Evolutionary conservation across 2,797 vertebrate genomes (phyloP), one percentile per base, ranked within the genome.

Genomic region (Microchirus variegatus): DNA sequence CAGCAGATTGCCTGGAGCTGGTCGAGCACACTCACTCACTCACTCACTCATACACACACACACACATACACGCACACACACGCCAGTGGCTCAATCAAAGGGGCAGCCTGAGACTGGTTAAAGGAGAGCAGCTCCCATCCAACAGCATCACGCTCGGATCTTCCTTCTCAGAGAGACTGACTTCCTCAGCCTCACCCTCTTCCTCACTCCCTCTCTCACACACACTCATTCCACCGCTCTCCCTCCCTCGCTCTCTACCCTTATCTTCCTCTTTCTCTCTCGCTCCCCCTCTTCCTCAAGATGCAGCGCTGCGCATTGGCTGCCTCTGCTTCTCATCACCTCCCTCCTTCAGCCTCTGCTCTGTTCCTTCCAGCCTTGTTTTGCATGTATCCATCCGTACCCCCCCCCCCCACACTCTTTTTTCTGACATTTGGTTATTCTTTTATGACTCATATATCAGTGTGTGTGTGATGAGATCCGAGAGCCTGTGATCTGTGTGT

Each of bases 221-320:
- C 10, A 8, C 45, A 12, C 60, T 41, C 65, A 48, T 18, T 57
- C 48, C 52, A 46, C 52, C 55, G 36, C 70, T 69, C 76, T 54
- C 69, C 18, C 64, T 63, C 54, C 10, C 62, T 56, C 69, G 14
- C 64, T 59, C 64, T 59, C 73, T 55, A 49, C 43, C 67, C 53
- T 55, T 53, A 41, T 68, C 50, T 58, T 50, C 15, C 70, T 44
- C 42, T 69, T 63, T 67, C 62, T 44, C 59, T 48, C 58, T 43
- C 74, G 47, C 53, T 44, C 70, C 67, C 77, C 45, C 69, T 80
- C 31, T 83, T 87, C 83, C 88, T 91, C 83, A 82, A 81, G 89
- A 91, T 90, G 84, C 91, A 83, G 83, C 73, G 85, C 91, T 90
- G 89, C 87, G 81, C 89, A 92, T 90, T 92, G 91, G 91, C 90